Evolutionary conservation across 2,113 vertebrate genomes (phyloP).

Genomic region (Paramormyrops kingsleyae): DNA sequence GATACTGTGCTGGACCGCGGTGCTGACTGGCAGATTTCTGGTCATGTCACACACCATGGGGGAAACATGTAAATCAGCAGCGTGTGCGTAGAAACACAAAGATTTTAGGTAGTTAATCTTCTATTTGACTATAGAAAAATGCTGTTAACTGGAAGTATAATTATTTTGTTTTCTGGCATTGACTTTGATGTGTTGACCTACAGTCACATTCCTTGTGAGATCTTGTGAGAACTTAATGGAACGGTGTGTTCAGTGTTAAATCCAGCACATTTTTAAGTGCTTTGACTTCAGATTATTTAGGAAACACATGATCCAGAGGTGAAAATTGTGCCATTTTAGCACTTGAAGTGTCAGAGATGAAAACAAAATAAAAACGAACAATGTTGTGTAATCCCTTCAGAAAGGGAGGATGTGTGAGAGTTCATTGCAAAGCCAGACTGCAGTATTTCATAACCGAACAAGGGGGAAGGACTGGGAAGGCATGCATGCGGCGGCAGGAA

Average conservation of each 20-base stretch:
- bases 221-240: background rate
- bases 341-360: conserved; percentile 25
- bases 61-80: background rate
- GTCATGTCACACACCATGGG: background rate
- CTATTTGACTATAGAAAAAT: background rate
- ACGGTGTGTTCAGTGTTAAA: background rate
- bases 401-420: conserved; percentile 34
- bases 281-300: background rate
- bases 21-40: background rate
- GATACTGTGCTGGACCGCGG: background rate
- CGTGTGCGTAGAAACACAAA: background rate
- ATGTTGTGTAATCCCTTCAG: conserved; percentile 33
- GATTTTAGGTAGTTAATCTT: background rate
- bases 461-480: conserved; percentile 9
- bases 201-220: background rate
- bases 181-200: background rate
- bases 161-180: background rate
- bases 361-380: conserved; percentile 40
- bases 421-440: conserved; percentile 34
- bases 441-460: conserved; percentile 34
- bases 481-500: conserved; percentile 16
- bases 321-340: conserved; percentile 15
- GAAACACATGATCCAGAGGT: background rate
- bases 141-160: background rate
- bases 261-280: background rate